A percentile compares a stretch with the other conserved stretches of the same genome.
These are phyloP conservation scores for Kradibia gibbosae DNA, from an alignment of 1,140 invertebrate species.

Conservation along the genomic window DNA sequence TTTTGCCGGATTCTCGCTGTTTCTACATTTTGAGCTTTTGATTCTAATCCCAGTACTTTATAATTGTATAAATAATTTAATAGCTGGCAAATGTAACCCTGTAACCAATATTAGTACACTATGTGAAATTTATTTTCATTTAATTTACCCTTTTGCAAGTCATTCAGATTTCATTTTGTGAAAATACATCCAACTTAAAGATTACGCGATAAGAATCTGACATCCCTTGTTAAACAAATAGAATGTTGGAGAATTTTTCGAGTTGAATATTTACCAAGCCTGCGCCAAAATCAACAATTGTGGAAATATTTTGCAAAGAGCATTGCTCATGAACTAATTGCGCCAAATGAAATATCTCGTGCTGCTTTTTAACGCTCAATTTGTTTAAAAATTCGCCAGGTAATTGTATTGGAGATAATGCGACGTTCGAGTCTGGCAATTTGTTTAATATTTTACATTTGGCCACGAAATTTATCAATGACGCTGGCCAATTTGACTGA, in stretches of 20 bases:
- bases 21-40: conserved; percentile 75
- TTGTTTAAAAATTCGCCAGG: conserved; percentile 65
- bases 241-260: not conserved
- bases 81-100: conserved; percentile 85
- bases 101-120: conserved; percentile 56
- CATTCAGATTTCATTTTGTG: no score
- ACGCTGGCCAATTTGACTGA: conserved; percentile 65
- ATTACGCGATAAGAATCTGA: no score
- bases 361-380: conserved; percentile 78
- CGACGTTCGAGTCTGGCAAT: conserved; percentile 50
- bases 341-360: conserved; percentile 79
- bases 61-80: conserved; percentile 77
- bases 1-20: conserved; percentile 77
- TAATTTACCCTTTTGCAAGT: not conserved
- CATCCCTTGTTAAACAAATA: no score
- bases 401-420: conserved; percentile 51
- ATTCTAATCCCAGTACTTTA: conserved; percentile 83
- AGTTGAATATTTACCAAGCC: conserved; percentile 76
- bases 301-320: conserved; percentile 67
- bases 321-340: conserved; percentile 76
- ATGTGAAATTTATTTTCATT: conserved; percentile 12
- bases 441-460: conserved; percentile 62
- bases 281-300: conserved; percentile 86
- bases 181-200: not conserved
- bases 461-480: conserved; percentile 68